Conservation (phyloP, 92 coral and sea anemone species). For the Plumapathes pennacea region DNA sequence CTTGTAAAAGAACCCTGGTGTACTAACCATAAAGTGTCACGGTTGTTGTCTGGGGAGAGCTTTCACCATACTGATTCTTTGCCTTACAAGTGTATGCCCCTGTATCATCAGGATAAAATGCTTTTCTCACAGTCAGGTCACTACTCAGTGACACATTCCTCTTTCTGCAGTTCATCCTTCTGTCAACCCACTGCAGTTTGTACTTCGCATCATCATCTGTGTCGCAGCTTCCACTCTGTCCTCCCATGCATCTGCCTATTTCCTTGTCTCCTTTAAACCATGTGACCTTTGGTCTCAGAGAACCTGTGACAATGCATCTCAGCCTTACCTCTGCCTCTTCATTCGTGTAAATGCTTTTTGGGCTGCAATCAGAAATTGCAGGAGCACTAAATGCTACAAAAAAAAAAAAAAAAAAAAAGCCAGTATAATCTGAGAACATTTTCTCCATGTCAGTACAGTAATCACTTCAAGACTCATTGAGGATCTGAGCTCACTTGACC, state of each 20-base stretch:
- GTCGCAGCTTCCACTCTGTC: slow-evolving; percentile 9
- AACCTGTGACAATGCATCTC: slow-evolving; percentile 45
- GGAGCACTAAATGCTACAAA: too few relatives aligned
- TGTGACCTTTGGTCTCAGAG: slow-evolving; percentile 57
- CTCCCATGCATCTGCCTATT: slow-evolving; percentile 47
- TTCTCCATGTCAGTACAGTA: too few relatives aligned
- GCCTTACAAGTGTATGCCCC: slow-evolving; percentile 14
- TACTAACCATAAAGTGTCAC: too few relatives aligned
- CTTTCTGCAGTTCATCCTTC: not conserved
- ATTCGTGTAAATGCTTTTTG: too few relatives aligned
- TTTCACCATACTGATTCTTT: slow-evolving; percentile 20
- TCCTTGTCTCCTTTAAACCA: slow-evolving; percentile 29
- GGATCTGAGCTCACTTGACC: too few relatives aligned
- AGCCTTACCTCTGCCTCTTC: slow-evolving; percentile 10
- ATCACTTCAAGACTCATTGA: too few relatives aligned
- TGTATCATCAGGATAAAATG: slow-evolving; percentile 27
- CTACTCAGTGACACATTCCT: slow-evolving; percentile 15
- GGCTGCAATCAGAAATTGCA: too few relatives aligned
- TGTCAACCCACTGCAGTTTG: slow-evolving; percentile 6
- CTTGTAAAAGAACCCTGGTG: too few relatives aligned
- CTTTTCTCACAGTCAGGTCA: slow-evolving; percentile 14
- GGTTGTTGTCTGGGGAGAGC: too few relatives aligned
- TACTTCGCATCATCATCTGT: slow-evolving; percentile 1
- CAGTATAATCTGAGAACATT: too few relatives aligned
- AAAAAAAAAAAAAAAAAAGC: too few relatives aligned